Percentiles rank a stretch among this genome's conserved stretches.
These are phyloP conservation scores for Mustela nigripes DNA, from an alignment of 2,113 vertebrate genomes.

Conservation along the genomic window DNA sequence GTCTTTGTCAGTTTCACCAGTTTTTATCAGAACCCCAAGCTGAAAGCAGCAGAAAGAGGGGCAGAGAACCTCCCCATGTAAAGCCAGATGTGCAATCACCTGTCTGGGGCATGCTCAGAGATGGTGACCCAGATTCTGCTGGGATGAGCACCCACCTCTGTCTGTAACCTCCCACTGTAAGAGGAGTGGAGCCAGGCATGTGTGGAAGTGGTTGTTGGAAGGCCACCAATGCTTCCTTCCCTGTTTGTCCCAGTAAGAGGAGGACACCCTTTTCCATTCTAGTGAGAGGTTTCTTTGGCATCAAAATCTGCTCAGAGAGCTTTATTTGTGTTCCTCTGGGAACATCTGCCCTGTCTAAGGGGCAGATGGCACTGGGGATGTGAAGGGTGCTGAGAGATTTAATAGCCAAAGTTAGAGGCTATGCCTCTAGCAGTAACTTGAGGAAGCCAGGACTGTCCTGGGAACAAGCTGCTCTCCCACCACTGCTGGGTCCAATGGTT, in stretches of 20 bases:
- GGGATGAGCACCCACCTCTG: background rate
- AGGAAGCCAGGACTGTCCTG: background rate
- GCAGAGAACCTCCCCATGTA: background rate
- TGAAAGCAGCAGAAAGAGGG: background rate
- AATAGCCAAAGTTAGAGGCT: background rate
- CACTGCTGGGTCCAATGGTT: background rate
- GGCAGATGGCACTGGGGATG: no score
- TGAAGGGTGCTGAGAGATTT: background rate
- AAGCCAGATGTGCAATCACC: no score
- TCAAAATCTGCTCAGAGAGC: background rate
- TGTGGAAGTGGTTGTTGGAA: background rate
- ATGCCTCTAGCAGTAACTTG: rapidly evolving
- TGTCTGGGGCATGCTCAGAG: background rate
- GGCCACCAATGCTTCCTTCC: background rate
- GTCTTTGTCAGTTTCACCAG: background rate
- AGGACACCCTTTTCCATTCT: no score
- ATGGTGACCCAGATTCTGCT: rapidly evolving
- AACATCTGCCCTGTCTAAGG: background rate
- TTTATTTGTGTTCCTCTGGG: background rate
- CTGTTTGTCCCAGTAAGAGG: background rate
- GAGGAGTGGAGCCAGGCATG: background rate
- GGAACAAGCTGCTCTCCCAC: background rate
- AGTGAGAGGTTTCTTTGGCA: background rate
- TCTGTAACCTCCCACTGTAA: background rate
- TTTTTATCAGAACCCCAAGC: no score